phyloP scores from a whole-genome alignment of 2,113 vertebrate genomes.

The Pelodiscus sinensis region DNA sequence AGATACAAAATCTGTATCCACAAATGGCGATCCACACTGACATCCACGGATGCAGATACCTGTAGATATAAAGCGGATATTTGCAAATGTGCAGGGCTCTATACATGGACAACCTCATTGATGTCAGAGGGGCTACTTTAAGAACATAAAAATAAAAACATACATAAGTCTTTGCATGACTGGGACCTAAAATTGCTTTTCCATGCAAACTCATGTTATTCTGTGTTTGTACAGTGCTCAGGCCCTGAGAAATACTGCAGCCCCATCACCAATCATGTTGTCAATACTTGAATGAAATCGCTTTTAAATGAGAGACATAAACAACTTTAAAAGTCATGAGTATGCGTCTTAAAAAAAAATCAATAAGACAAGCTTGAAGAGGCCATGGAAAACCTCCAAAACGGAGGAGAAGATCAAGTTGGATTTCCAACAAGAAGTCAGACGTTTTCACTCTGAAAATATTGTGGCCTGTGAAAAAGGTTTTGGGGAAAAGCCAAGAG shows the following conservation, averaged over 20 bases:
- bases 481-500: constrained; percentile 2
- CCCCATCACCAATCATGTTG: background rate
- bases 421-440: background rate
- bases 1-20: too few species aligned
- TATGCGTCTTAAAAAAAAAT: background rate
- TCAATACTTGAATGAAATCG: constrained; percentile 17
- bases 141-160: fast-evolving
- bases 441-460: background rate
- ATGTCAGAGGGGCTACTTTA: background rate
- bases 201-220: background rate
- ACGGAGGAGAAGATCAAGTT: background rate
- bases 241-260: background rate
- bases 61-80: too few species aligned
- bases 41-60: too few species aligned
- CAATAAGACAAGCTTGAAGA: background rate
- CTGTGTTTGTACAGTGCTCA: background rate
- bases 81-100: too few species aligned
- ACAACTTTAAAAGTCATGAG: constrained; percentile 16
- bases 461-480: background rate
- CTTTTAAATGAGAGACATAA: constrained; percentile 1
- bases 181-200: background rate
- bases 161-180: background rate
- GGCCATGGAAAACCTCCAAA: background rate
- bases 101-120: fast-evolving
- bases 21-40: too few species aligned